phyloP scores from a whole-genome alignment of 2,888 invertebrate genomes.

The Steinernema scapterisci region DNA sequence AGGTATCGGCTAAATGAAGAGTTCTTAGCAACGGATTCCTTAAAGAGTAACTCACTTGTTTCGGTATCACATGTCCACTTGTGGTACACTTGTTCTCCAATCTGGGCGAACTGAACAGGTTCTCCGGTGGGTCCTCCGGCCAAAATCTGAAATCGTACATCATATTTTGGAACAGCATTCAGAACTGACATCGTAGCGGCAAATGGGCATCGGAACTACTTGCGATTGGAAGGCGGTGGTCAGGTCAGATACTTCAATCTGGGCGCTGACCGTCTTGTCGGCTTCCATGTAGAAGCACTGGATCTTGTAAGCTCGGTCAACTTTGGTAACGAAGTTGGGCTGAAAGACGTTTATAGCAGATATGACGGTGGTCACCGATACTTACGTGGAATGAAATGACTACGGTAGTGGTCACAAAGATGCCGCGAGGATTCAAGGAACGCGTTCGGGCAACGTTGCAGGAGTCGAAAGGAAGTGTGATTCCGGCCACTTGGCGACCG shows the following conservation, averaged over 20 bases:
- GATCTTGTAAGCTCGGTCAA: conserved; percentile 60
- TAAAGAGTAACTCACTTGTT: conserved; percentile 39
- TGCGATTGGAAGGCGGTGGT: conserved; percentile 65
- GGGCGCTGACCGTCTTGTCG: conserved; percentile 61
- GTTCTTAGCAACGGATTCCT: neutral
- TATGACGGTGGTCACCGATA: neutral
- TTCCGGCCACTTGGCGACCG: conserved; percentile 31
- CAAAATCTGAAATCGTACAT: conserved; percentile 46
- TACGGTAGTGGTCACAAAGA: conserved; percentile 33
- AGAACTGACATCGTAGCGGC: conserved; percentile 50
- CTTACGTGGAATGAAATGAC: conserved; percentile 31
- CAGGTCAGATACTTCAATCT: conserved; percentile 61
- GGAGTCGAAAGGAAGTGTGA: conserved; percentile 31
- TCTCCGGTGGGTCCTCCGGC: conserved; percentile 61
- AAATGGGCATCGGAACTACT: conserved; percentile 64
- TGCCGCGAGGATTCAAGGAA: conserved; percentile 23
- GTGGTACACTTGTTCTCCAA: conserved; percentile 60
- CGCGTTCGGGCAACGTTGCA: conserved; percentile 31
- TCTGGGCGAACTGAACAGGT: conserved; percentile 61
- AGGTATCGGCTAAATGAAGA: conserved; percentile 48
- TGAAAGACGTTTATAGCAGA: neutral
- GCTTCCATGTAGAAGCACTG: conserved; percentile 67
- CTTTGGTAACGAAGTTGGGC: conserved; percentile 44
- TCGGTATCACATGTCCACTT: conserved; percentile 64
- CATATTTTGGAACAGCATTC: neutral